Evolutionary conservation across 2,797 vertebrate species (phyloP).

Genomic region (Todus mexicanus): DNA sequence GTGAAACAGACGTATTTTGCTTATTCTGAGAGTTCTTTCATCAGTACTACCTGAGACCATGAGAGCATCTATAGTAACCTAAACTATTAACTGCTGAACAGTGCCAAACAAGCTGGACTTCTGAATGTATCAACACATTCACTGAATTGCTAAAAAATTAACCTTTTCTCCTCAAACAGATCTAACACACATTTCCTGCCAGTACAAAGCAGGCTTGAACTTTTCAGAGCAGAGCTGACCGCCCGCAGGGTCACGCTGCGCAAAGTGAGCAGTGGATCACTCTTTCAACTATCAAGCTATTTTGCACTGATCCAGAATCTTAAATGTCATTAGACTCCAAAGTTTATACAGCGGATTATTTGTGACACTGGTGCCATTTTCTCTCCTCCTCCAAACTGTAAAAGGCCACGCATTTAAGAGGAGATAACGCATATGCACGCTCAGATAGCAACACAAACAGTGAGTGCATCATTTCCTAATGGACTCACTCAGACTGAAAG

Average conservation of each 20-base stretch:
- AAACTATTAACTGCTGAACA: neutral
- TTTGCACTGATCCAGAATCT: neutral
- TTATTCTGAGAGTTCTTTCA: neutral
- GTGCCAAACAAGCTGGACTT: neutral
- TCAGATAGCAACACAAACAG: neutral
- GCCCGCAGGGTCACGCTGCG: neutral
- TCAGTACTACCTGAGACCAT: neutral
- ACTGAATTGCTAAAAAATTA: neutral
- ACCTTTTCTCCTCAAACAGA: conserved; percentile 29
- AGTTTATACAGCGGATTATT: neutral
- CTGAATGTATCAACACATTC: neutral
- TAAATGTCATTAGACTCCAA: neutral
- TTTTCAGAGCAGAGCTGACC: neutral
- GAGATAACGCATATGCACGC: rapidly evolving
- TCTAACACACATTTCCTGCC: neutral
- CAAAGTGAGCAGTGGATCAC: neutral
- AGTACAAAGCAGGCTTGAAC: conserved; percentile 18
- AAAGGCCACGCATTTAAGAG: neutral
- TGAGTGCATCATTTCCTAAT: neutral
- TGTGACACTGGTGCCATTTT: neutral
- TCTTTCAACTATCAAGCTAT: neutral
- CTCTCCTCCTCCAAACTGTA: neutral
- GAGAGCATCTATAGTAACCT: neutral
- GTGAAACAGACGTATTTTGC: neutral
- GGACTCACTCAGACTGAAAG: neutral